Percentiles rank a stretch among this genome's conserved stretches.
Conservation (phyloP, 2,113 vertebrate genomes). For the Phalacrocorax aristotelis region DNA sequence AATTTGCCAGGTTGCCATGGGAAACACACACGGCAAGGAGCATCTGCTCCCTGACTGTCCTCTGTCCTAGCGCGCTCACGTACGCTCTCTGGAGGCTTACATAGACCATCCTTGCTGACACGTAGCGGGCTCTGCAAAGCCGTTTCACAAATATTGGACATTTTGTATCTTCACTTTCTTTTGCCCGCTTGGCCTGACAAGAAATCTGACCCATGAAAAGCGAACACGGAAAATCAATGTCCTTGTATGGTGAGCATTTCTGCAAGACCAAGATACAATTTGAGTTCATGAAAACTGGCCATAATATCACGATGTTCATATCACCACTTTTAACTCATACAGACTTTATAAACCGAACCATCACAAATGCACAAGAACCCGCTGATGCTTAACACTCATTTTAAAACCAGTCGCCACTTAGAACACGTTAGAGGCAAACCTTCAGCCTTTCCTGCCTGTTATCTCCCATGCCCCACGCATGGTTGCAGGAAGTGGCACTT, state of each 20-base stretch:
- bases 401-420: background rate
- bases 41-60: conserved; percentile 21
- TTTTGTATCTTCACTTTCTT: background rate
- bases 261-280: background rate
- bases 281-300: background rate
- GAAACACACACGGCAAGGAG: conserved; percentile 1
- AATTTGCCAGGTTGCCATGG: conserved; percentile 53
- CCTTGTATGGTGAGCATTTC: background rate
- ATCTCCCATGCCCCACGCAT: accelerated
- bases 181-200: accelerated
- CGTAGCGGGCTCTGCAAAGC: accelerated
- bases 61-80: background rate
- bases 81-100: background rate
- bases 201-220: background rate
- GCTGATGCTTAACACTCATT: background rate
- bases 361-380: background rate
- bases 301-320: accelerated
- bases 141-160: background rate
- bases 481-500: background rate
- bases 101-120: background rate
- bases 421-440: background rate
- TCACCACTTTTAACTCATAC: background rate
- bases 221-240: background rate
- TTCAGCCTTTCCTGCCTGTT: background rate
- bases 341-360: background rate